These are phyloP conservation scores for Planococcus citri DNA, from an alignment of 1,140 invertebrate species.

Conservation along the genomic window DNA sequence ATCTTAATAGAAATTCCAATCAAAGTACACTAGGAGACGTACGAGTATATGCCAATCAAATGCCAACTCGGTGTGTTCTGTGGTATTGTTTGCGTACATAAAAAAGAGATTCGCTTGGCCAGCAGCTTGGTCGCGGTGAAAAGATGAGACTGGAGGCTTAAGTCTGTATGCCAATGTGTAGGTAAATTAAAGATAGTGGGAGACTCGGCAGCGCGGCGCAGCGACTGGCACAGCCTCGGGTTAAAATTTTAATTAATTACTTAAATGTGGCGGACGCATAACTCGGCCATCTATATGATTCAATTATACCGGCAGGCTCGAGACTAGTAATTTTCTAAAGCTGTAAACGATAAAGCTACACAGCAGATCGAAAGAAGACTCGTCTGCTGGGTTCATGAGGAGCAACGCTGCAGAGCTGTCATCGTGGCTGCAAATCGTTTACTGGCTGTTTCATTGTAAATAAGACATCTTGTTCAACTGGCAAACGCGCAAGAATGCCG, in stretches of 20 bases:
- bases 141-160: too few relatives aligned
- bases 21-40: not conserved
- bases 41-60: not conserved
- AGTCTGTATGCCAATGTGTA: too few relatives aligned
- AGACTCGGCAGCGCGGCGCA: too few relatives aligned
- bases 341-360: too few relatives aligned
- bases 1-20: not conserved
- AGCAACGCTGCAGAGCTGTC: too few relatives aligned
- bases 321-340: not conserved
- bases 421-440: not conserved
- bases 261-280: not conserved
- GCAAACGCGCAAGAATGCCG: not conserved
- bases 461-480: not conserved
- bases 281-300: not conserved
- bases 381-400: too few relatives aligned
- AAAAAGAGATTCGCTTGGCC: too few relatives aligned
- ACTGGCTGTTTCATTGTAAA: not conserved
- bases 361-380: too few relatives aligned
- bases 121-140: too few relatives aligned
- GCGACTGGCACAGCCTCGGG: not conserved
- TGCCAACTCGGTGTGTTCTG: not conserved
- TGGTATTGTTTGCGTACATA: not conserved
- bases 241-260: constrained; percentile 1
- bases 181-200: too few relatives aligned
- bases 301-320: not conserved